Base-by-base conservation (phyloP, 2,888 invertebrate genomes). In the Patella depressa region DNA sequence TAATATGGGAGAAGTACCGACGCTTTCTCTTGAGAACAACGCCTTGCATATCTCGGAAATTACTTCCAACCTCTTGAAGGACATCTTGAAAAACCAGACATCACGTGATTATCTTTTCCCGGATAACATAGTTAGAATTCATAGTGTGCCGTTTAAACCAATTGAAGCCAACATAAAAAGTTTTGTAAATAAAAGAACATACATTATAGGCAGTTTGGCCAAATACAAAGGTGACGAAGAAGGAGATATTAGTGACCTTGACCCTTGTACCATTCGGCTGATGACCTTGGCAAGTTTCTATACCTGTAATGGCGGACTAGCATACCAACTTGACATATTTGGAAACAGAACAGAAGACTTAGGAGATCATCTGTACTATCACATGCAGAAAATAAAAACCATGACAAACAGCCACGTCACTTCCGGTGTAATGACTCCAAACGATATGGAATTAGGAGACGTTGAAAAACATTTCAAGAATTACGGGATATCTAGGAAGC, bases 21-120 rank as follows among this genome's bases (percentile, higher is more conserved):
- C 45, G 7, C 7, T 45, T 45, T 45, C 45, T 45, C 45, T 45
- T 45, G 1, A 45, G 45, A 45, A 45, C 45, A 45, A 45, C 45
- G 45, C 45, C 45, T 45, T 45, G 7, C 45, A 7, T 45, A 45
- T 45, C 45, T 7, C 0, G 45, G 45, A 45, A 45, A 19, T 65
- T 12, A 24, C 19, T 24, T 14, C 3, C 4, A 14, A 24, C 24
- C 24, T 65, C 15, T 14, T 65, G 12, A 24, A 2, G 11, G 24
- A 19, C 24, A 19, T 65, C 19, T 65, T n/a, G 65, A 65, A 65
- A 24, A 24, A 24, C 2, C 19, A 24, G 24, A 4, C 24, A 14
- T 24, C 65, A 65, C 65, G 65, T 24, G 65, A 65, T 65, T 65
- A 65, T 65, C 14, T 65, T 24, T 65, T 65, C 24, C 65, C 65